Percentiles rank a stretch among this genome's conserved stretches.
Conservation (phyloP, 1,140 invertebrate genomes). For the Caenorhabditis inopinata region DNA sequence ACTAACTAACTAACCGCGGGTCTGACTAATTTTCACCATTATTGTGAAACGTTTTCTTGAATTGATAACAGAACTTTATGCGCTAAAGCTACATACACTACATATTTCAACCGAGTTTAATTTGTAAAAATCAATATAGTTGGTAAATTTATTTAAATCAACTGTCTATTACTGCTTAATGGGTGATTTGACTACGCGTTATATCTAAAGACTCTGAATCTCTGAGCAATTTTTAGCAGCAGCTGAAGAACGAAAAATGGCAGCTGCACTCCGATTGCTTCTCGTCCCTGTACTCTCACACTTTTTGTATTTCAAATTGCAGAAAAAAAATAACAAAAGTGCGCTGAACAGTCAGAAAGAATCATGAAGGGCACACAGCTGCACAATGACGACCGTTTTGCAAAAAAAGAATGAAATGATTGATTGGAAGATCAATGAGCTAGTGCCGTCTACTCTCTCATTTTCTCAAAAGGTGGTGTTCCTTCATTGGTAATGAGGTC, state of each 20-base stretch:
- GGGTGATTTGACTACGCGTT: too few species aligned
- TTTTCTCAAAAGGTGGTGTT: background rate
- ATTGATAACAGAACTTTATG: too few species aligned
- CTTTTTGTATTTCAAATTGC: conserved; percentile 16
- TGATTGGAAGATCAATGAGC: background rate
- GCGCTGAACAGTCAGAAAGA: background rate
- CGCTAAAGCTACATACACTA: too few species aligned
- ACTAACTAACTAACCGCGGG: too few species aligned
- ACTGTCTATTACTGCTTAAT: too few species aligned
- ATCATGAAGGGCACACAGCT: background rate
- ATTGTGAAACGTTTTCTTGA: too few species aligned
- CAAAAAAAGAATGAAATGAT: background rate
- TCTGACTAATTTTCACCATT: too few species aligned
- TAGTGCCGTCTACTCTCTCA: background rate
- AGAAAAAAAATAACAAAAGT: background rate
- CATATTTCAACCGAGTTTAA: too few species aligned
- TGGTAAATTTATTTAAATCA: too few species aligned
- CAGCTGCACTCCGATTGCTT: background rate
- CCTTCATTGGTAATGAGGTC: background rate
- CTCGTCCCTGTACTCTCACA: conserved; percentile 6
- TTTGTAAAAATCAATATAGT: too few species aligned
- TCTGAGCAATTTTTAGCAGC: background rate
- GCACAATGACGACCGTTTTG: background rate
- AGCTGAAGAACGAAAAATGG: conserved; percentile 23
- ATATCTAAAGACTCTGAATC: too few species aligned